Percentiles rank a stretch among this genome's conserved stretches.
Evolutionary conservation across 2,888 invertebrate genomes (phyloP).

Genomic region (Monoplex corrugatus): DNA sequence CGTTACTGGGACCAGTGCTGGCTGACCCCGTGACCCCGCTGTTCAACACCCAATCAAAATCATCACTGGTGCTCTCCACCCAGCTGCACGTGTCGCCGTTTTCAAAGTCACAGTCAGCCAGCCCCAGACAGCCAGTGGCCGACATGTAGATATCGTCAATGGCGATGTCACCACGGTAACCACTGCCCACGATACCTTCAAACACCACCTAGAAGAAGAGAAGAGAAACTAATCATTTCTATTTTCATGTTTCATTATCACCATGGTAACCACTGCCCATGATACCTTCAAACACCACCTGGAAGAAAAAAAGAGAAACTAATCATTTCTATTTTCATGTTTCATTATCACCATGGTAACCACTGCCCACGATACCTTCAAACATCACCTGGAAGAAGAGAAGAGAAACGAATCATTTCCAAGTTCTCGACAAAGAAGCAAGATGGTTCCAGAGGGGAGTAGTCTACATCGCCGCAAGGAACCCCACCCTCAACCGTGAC

Average conservation of each 20-base stretch:
- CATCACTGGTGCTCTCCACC: conserved; percentile 70
- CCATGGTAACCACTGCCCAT: conserved; percentile 59
- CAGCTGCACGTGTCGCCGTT: conserved; percentile 70
- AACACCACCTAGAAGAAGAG: conserved; percentile 58
- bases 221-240: too few species aligned
- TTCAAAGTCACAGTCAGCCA: conserved; percentile 65
- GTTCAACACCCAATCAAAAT: conserved; percentile 74
- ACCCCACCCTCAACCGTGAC: too few species aligned
- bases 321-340: too few species aligned
- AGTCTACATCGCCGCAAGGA: too few species aligned
- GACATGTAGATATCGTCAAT: conserved; percentile 64
- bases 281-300: conserved; percentile 65
- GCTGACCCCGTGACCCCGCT: conserved; percentile 72
- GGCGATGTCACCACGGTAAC: conserved; percentile 63
- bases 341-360: too few species aligned
- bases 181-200: conserved; percentile 61
- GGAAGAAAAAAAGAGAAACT: too few species aligned
- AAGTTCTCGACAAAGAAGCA: too few species aligned
- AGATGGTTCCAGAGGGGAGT: too few species aligned
- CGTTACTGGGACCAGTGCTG: conserved; percentile 68
- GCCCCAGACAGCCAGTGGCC: conserved; percentile 60
- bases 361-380: too few species aligned
- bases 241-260: too few species aligned
- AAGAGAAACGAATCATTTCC: too few species aligned
- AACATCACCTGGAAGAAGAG: too few species aligned